Evolutionary conservation across 2,888 invertebrate species (phyloP).

Genomic region (Serripes groenlandicus): DNA sequence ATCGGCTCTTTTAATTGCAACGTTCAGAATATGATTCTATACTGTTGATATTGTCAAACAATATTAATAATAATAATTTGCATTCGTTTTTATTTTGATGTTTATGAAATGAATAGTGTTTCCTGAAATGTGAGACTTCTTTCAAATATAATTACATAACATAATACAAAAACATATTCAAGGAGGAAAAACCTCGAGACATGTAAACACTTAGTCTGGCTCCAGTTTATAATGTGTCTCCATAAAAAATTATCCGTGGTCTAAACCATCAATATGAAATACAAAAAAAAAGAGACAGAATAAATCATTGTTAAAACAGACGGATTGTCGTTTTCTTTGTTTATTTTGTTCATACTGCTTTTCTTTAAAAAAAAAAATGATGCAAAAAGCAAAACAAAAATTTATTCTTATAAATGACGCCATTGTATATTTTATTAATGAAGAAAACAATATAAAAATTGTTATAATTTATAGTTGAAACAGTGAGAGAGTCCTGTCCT

Average conservation of each 20-base stretch:
- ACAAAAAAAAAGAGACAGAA: slow-evolving; percentile 14
- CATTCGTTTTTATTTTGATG: no score
- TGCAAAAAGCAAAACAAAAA: no score
- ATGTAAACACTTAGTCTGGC: slow-evolving; percentile 22
- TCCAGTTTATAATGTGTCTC: slow-evolving; percentile 22
- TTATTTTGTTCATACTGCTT: not conserved
- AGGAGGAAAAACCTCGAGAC: slow-evolving; percentile 1
- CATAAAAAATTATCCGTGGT: slow-evolving; percentile 5
- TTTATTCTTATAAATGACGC: no score
- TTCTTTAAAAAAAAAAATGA: no score
- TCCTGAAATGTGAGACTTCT: slow-evolving; percentile 2
- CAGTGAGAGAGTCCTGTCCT: no score
- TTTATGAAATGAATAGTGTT: not conserved
- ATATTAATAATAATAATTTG: no score
- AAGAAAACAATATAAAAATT: no score
- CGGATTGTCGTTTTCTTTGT: slow-evolving; percentile 4
- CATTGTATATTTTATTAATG: no score
- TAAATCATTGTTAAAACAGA: slow-evolving; percentile 15
- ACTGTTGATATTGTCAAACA: no score
- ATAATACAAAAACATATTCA: not conserved
- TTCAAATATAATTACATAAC: not conserved
- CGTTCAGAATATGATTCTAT: no score
- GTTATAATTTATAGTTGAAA: no score
- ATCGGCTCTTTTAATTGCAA: no score
- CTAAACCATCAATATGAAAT: slow-evolving; percentile 17